Conservation (phyloP, 2,797 vertebrate genomes). For the Lemur catta region DNA sequence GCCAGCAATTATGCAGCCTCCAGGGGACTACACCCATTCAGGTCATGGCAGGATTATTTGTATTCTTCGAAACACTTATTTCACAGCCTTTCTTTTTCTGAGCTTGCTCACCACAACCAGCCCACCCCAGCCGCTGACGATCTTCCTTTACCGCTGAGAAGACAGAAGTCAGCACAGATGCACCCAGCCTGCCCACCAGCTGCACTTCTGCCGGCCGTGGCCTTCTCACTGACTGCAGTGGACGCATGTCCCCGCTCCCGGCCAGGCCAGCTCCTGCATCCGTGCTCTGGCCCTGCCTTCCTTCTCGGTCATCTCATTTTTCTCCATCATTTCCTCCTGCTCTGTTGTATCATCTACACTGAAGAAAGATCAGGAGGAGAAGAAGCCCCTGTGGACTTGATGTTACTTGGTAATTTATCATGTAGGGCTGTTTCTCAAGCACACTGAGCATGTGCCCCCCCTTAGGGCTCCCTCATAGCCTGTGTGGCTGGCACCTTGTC, state of each 20-base stretch:
- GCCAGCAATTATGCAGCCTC: neutral
- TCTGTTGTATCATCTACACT: too few species aligned
- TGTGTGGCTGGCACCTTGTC: neutral
- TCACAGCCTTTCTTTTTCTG: neutral
- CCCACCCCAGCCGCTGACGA: rapidly evolving
- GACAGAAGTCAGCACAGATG: rapidly evolving
- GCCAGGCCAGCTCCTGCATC: neutral
- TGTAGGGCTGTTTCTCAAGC: neutral
- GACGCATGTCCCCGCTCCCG: rapidly evolving
- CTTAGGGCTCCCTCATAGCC: neutral
- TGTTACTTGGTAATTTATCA: neutral
- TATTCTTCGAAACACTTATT: neutral
- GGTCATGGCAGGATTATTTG: too few species aligned
- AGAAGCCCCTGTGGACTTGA: too few species aligned
- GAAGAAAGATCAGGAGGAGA: too few species aligned
- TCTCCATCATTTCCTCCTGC: too few species aligned
- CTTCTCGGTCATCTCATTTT: too few species aligned
- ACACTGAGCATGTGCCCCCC: rapidly evolving
- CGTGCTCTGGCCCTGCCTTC: neutral
- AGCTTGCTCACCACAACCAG: neutral
- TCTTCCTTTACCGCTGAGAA: neutral
- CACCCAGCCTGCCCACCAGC: neutral
- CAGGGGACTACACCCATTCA: neutral
- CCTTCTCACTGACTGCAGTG: neutral
- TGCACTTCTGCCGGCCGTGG: rapidly evolving